These are phyloP conservation scores for Brenthis daphne DNA, from an alignment of 2,888 invertebrate genomes.

Conservation along the genomic window DNA sequence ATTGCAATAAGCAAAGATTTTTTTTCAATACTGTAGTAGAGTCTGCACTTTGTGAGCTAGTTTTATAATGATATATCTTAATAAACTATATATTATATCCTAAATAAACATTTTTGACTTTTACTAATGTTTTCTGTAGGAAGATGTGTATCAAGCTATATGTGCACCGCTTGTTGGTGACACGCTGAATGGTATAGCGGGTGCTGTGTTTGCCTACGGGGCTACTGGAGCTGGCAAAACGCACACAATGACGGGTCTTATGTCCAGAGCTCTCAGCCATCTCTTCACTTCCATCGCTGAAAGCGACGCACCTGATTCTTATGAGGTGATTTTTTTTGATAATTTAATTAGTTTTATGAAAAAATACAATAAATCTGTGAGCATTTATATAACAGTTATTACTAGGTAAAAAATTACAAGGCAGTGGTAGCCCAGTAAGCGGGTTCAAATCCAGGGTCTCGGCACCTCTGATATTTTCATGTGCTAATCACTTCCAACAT, in stretches of 20 bases:
- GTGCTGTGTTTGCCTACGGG: constrained; percentile 97
- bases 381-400: too few relatives aligned
- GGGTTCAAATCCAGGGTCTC: too few relatives aligned
- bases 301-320: constrained; percentile 80
- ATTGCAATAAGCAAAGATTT: too few relatives aligned
- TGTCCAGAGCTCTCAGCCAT: constrained; percentile 92
- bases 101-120: neutral
- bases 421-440: too few relatives aligned
- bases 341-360: neutral
- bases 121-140: constrained; percentile 55
- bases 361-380: neutral
- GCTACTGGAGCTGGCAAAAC: constrained; percentile 97
- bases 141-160: constrained; percentile 93
- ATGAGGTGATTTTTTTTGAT: constrained; percentile 72
- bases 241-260: constrained; percentile 95
- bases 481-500: too few relatives aligned
- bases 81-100: neutral
- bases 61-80: too few relatives aligned
- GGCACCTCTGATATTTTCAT: too few relatives aligned
- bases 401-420: neutral
- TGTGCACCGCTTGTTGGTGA: constrained; percentile 93
- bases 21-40: too few relatives aligned
- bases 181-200: constrained; percentile 94
- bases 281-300: constrained; percentile 88
- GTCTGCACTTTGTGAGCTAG: too few relatives aligned